phyloP scores from a whole-genome alignment of 2,113 vertebrate genomes.

The Zootoca vivipara region DNA sequence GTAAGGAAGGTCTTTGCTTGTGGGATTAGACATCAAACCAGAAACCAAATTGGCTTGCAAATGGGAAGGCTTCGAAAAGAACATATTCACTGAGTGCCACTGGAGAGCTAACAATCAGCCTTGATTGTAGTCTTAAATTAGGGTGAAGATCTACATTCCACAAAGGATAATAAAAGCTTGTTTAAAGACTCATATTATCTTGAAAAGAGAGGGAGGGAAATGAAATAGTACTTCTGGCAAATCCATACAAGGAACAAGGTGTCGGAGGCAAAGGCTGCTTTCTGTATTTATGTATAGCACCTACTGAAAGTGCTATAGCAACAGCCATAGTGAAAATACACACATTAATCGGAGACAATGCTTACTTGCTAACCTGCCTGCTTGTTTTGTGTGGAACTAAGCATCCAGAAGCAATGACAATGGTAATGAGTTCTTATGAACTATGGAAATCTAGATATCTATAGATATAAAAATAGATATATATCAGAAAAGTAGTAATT shows the following conservation, averaged over 20 bases:
- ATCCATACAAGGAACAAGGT: background rate
- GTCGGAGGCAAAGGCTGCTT: background rate
- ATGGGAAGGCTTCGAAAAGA: background rate
- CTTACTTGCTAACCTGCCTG: background rate
- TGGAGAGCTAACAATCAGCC: background rate
- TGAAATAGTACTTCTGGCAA: background rate
- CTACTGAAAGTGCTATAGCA: background rate
- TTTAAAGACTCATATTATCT: background rate
- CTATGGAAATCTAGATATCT: background rate
- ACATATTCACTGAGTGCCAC: background rate
- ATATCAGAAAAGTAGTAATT: background rate
- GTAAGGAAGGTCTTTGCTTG: background rate
- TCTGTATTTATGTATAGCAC: background rate
- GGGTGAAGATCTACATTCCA: background rate
- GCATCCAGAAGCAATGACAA: background rate
- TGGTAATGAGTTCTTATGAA: background rate
- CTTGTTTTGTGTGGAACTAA: background rate
- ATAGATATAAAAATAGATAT: background rate
- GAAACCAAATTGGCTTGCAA: background rate
- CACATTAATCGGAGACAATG: background rate
- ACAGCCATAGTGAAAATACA: background rate
- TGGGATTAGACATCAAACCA: background rate
- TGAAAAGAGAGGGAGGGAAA: background rate
- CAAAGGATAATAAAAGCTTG: background rate
- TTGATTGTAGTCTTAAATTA: slow-evolving; percentile 7